Conservation (phyloP, 1,140 invertebrate species). For the Caerostris extrusa region DNA sequence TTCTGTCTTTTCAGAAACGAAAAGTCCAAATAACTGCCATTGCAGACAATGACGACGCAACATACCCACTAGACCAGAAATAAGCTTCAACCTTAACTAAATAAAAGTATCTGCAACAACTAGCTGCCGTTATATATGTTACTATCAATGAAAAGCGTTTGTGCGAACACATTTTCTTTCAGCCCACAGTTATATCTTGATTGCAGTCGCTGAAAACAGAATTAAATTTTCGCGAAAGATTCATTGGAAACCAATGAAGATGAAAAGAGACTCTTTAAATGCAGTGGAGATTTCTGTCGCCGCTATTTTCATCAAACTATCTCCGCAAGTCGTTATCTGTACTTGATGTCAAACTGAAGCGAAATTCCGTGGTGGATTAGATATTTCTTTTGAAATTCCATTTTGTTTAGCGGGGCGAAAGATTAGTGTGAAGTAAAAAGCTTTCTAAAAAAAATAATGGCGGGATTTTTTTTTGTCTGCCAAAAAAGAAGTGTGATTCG, state of each 20-base stretch:
- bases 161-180: constrained; percentile 33
- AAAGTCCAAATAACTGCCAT: constrained; percentile 53
- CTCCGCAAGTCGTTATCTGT: constrained; percentile 18
- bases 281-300: constrained; percentile 17
- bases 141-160: constrained; percentile 15
- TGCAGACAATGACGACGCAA: neutral
- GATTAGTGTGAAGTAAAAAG: constrained; percentile 26
- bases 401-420: constrained; percentile 42
- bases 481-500: neutral
- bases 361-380: constrained; percentile 37
- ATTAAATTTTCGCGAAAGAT: constrained; percentile 48
- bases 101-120: constrained; percentile 16
- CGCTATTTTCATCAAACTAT: neutral
- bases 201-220: constrained; percentile 53
- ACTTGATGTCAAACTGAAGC: neutral
- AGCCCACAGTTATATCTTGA: constrained; percentile 32
- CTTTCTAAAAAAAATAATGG: neutral
- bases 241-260: neutral
- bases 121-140: neutral
- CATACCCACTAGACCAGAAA: neutral
- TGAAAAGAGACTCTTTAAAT: neutral
- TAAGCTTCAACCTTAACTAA: neutral
- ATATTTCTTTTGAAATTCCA: constrained; percentile 37
- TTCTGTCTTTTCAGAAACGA: constrained; percentile 23
- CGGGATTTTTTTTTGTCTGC: neutral